phyloP scores from a whole-genome alignment of 2,888 invertebrate species.

The Aleiodes alternator region DNA sequence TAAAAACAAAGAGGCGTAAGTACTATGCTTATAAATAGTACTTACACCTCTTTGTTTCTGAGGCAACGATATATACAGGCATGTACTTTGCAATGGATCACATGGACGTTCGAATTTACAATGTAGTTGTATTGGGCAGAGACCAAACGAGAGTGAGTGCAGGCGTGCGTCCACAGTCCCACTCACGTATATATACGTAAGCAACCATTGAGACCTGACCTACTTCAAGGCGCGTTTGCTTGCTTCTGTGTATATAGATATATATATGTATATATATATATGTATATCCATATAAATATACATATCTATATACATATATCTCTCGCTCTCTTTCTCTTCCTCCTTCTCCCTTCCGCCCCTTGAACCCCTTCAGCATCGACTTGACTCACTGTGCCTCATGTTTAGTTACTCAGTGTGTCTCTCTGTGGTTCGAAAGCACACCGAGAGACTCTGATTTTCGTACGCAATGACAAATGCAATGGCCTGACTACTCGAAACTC shows the following conservation, averaged over 20 bases:
- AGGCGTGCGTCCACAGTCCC: conserved; percentile 27
- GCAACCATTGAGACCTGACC: conserved; percentile 58
- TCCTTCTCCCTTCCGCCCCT: neutral
- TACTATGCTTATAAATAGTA: no score
- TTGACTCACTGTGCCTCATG: conserved; percentile 9
- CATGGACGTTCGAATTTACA: conserved; percentile 24
- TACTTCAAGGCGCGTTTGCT: conserved; percentile 58
- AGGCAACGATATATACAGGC: neutral
- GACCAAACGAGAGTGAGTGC: conserved; percentile 42
- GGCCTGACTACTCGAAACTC: conserved; percentile 1
- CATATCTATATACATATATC: no score
- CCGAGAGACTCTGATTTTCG: conserved; percentile 24
- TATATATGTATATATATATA: no score
- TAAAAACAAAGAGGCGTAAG: neutral
- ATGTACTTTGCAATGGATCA: conserved; percentile 21
- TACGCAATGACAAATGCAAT: conserved; percentile 6
- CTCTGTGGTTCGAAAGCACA: neutral
- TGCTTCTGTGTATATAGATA: conserved; percentile 30
- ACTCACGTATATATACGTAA: conserved; percentile 41
- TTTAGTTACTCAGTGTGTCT: neutral
- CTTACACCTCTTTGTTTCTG: no score
- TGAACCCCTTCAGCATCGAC: neutral
- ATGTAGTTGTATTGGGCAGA: neutral
- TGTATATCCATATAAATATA: no score
- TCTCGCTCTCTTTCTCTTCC: conserved; percentile 4